Conservation (phyloP, 1,140 invertebrate genomes). For the Lasaia peninsularis region DNA sequence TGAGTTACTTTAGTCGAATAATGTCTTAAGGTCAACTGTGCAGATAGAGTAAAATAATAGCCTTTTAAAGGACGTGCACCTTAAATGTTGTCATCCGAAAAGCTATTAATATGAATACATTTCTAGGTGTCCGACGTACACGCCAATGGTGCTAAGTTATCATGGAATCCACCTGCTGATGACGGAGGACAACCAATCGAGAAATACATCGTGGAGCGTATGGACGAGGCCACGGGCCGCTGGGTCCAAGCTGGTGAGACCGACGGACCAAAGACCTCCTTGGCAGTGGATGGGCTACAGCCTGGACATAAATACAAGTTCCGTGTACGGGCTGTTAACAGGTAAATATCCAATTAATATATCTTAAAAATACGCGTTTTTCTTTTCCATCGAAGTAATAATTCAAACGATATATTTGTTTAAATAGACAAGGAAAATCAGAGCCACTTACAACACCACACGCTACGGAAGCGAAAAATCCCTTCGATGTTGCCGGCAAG, state of each 20-base stretch:
- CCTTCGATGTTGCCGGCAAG: conserved; percentile 86
- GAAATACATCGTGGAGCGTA: conserved; percentile 95
- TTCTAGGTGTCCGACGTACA: conserved; percentile 85
- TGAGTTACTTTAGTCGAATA: too few species aligned
- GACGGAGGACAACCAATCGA: conserved; percentile 94
- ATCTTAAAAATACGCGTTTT: too few species aligned
- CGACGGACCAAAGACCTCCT: conserved; percentile 84
- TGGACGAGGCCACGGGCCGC: conserved; percentile 93
- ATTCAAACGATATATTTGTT: background rate
- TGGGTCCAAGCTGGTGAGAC: conserved; percentile 97
- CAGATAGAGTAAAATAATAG: too few species aligned
- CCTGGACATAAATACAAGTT: conserved; percentile 98
- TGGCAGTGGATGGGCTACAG: conserved; percentile 87
- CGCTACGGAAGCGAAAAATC: conserved; percentile 98
- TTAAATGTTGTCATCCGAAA: too few species aligned
- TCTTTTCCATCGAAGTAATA: background rate
- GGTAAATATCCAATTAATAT: conserved; percentile 69
- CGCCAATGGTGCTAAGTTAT: conserved; percentile 89
- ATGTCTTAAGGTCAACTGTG: too few species aligned
- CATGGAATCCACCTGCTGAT: conserved; percentile 94
- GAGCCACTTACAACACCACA: conserved; percentile 94
- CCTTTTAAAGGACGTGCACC: too few species aligned
- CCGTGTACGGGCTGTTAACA: conserved; percentile 95
- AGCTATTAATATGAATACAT: background rate
- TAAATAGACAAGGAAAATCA: conserved; percentile 89